Base-by-base conservation (phyloP, 37 sponge, comb jelly and placozoan species). In the Theonella swinhoei region DNA sequence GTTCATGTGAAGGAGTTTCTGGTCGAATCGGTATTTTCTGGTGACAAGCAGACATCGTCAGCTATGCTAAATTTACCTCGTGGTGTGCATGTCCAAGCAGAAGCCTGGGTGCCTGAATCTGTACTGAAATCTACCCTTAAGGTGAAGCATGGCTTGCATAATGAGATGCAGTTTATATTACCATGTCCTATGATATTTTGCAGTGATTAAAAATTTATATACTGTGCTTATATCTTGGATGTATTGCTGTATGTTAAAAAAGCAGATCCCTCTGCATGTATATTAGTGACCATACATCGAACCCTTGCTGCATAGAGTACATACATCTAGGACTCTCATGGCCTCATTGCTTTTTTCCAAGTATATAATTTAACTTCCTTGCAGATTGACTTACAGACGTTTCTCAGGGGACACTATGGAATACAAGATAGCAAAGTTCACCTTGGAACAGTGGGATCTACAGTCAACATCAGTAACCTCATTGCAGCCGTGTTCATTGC, bases 41-140 rank as follows among this genome's bases (percentile, higher is more conserved):
- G 88, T 14, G 94, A 93, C 64, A 93, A 93, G 84, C 82, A 80
- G 69, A 58, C 79, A 31, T 74, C 83, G 0, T 62, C 25, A 36
- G 36, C 47, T 4, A 83, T 86, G 39, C 47, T 80, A 3, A 33
- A 59, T 0, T 30, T 32, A 22, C 77, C 87, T 5, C 64, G 94
- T 54, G 94, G 94, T 20, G 34, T 79, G 4, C 74, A 72, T 61
- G 94, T 72, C 0, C 90, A 89, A 38, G 94, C 94, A 39, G 94
- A 93, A 41, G 90, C 87, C 54, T 93, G 88, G 88, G 66, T 93
- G 26, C 90, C 94, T n/a, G 88, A 93, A 58, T 72, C 79, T 4
- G 62, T 93, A 29, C 74, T 93, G 22, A 77, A 75, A 30, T 79
- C 79, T 26, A 87, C 86, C 4, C 74, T 93, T 30, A 93, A 93